Evolutionary conservation across 2,113 vertebrate species (phyloP), one percentile per base, ranked within the genome.

Genomic region (Ammodytes dubius): DNA sequence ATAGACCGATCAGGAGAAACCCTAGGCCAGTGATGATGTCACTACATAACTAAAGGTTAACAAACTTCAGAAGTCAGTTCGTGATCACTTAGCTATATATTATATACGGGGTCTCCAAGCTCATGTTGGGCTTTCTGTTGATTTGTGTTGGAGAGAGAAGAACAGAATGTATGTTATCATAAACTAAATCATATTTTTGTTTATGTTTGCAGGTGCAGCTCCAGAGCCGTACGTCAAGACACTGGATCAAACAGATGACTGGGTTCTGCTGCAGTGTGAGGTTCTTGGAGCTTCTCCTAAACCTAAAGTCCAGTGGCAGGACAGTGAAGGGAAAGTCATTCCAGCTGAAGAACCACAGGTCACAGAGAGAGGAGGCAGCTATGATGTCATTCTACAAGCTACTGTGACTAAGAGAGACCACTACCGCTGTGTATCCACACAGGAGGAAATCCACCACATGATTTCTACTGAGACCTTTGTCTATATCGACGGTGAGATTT

Each of bases 171-270:
- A 27, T 27, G 27, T 1, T 27, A 27, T 27, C 27, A 27, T 27
- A 27, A 27, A 27, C 27, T 27, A 27, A 27, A 27, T 27, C 27
- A n/a, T n/a, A n/a, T 27, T 27, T 27, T 27, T 27, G 27, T 27
- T 27, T 27, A 27, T 27, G 27, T 57, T 40, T 2, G 4, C 58
- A 60, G 58, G 13, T 40, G 58, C 58, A 17, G 2, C 58, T 40
- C 7, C 58, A 42, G 1, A 60, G 14, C 58, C 37, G 0, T 4
- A 0, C 0, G 11, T 11, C 39, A 43, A 0, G 0, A 3, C 0
- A 2, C 4, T 61, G 1, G 0, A 10, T n/a, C 0, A 0, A 4
- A n/a, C 59, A n/a, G 0, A 27, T 0, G 47, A 60, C n/a, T 27
- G 0, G 7, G 27, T 2, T 27, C 27, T 27, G 39, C 39, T 83